Conservation (phyloP, 1,140 invertebrate genomes). For the Mamestra configurata region DNA sequence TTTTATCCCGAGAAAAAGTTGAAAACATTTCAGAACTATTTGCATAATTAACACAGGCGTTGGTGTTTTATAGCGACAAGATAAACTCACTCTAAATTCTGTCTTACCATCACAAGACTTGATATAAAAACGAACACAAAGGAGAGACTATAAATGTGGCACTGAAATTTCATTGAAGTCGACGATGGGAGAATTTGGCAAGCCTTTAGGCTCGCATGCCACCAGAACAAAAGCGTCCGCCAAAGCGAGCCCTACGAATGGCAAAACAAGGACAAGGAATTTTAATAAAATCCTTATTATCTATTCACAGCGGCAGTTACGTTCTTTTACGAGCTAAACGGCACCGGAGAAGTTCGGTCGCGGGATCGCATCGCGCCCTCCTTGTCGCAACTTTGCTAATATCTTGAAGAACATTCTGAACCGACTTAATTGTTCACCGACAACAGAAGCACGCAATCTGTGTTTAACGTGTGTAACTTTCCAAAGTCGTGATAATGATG, state of each 20-base stretch:
- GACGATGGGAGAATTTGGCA: slow-evolving; percentile 61
- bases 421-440: slow-evolving; percentile 65
- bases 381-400: slow-evolving; percentile 72
- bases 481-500: slow-evolving; percentile 27
- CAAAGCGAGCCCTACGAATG: slow-evolving; percentile 65
- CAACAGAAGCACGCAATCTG: slow-evolving; percentile 45
- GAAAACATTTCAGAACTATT: slow-evolving; percentile 14
- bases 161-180: slow-evolving; percentile 68
- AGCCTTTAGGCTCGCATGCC: slow-evolving; percentile 66
- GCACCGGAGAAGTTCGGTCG: slow-evolving; percentile 65
- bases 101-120: slow-evolving; percentile 58
- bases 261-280: slow-evolving; percentile 80
- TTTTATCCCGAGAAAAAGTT: not conserved
- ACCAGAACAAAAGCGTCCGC: slow-evolving; percentile 68
- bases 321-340: slow-evolving; percentile 79
- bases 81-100: slow-evolving; percentile 27
- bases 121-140: slow-evolving; percentile 59
- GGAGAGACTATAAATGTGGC: slow-evolving; percentile 59
- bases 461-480: slow-evolving; percentile 45
- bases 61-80: slow-evolving; percentile 17
- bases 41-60: slow-evolving; percentile 17
- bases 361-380: slow-evolving; percentile 61
- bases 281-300: slow-evolving; percentile 86
- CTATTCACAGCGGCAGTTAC: slow-evolving; percentile 81
- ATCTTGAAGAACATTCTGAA: slow-evolving; percentile 68